phyloP scores from a whole-genome alignment of 2,888 invertebrate species.

The Spodoptera picta region DNA sequence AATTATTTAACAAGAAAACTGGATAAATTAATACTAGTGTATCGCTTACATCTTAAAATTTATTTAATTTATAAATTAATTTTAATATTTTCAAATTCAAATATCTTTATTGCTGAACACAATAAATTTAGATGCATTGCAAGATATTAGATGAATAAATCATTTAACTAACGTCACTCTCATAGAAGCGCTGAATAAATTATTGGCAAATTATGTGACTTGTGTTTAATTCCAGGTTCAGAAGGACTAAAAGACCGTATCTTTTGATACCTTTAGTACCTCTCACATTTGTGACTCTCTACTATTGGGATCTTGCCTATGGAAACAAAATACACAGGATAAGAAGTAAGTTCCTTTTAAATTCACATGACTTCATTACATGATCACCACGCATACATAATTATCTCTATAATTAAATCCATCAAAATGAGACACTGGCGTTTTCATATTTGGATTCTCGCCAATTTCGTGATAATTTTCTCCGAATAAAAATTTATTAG shows the following conservation, averaged over 20 bases:
- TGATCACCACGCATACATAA: neutral
- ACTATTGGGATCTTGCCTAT: constrained; percentile 93
- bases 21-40: too few relatives aligned
- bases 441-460: neutral
- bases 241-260: constrained; percentile 89
- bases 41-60: too few relatives aligned
- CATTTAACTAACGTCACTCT: too few relatives aligned
- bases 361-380: neutral
- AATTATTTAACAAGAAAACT: too few relatives aligned
- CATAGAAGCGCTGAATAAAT: too few relatives aligned
- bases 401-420: too few relatives aligned
- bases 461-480: neutral
- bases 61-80: too few relatives aligned
- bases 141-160: too few relatives aligned
- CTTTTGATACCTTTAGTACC: constrained; percentile 91
- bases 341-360: constrained; percentile 87
- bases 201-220: neutral
- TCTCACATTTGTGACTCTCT: constrained; percentile 91
- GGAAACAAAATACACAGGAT: constrained; percentile 93
- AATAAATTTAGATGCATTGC: too few relatives aligned
- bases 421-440: too few relatives aligned
- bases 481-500: neutral
- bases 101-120: too few relatives aligned
- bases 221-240: constrained; percentile 80
- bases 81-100: too few relatives aligned